Base-by-base conservation (phyloP, 1,140 invertebrate genomes). In the Nasonia giraulti region DNA sequence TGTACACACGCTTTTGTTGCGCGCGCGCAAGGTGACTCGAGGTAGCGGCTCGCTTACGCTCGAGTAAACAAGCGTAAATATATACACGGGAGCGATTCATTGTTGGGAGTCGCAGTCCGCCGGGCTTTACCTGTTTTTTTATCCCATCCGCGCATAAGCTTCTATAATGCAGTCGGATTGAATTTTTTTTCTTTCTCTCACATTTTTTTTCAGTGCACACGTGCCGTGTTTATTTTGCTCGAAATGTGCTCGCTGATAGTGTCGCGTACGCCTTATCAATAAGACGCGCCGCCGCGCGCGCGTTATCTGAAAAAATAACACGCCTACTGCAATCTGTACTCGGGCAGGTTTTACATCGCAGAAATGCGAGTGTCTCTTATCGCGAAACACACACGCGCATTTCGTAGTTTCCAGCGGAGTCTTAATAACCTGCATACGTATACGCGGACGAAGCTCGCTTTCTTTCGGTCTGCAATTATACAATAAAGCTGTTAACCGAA, bases 1-100 rank as follows among this genome's bases (percentile, higher is more conserved):
- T 44, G 55, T 62, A 62, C 55, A 62, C 55, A n/a, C 76, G 12
- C 76, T 77, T 71, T 62, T 74, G 75, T 81, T 73, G 40, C 1
- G 27, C 27, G 27, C 11, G 50, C 27, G 50, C 71, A 80, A 73
- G 50, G 85, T 77, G 84, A 80, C 73, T 76, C 68, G 23, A 27
- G 71, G 37, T 31, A 55, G 40, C 68, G 55, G 37, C 33, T 76
- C 20, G 73, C 23, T 80, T 73, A 75, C 78, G 68, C 77, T n/a
- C 10, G 69, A 80, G 23, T 85, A 75, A 80, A 80, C 33, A 68
- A 12, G 47, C 11, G 47, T 82, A 82, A 82, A 66, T 44, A 80
- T 23, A 40, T 11, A 44, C 55, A 69, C 69, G 40, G 1, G 69
- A 76, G 14, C 40, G 44, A 71, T 71, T 71, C 11, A 71, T 71